Conservation (phyloP, 1,140 invertebrate genomes). For the Eumaeus atala region DNA sequence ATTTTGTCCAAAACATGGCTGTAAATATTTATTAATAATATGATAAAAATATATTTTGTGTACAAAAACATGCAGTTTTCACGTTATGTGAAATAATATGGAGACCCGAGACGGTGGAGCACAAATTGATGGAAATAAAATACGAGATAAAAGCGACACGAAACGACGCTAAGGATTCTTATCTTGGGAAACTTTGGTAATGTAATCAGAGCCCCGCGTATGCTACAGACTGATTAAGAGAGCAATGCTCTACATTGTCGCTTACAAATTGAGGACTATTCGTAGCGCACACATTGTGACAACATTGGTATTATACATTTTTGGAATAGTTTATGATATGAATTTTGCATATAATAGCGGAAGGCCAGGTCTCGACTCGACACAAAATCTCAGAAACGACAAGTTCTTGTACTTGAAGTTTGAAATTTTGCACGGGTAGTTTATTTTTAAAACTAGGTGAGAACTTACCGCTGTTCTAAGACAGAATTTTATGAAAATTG, state of each 20-base stretch:
- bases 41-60: not conserved
- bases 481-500: too few species aligned
- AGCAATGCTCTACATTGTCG: conserved; percentile 4
- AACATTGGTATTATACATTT: too few species aligned
- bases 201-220: conserved; percentile 5
- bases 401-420: too few species aligned
- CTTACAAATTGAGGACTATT: conserved; percentile 7
- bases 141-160: conserved; percentile 11
- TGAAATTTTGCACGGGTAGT: too few species aligned
- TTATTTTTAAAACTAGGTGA: too few species aligned
- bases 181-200: conserved; percentile 11
- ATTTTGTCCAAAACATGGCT: not conserved
- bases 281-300: too few species aligned
- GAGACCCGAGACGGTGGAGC: conserved; percentile 1
- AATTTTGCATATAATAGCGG: too few species aligned
- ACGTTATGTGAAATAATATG: conserved; percentile 2
- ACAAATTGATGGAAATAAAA: conserved; percentile 9
- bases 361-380: too few species aligned
- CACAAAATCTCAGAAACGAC: too few species aligned
- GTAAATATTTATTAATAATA: conserved; percentile 9
- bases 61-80: not conserved
- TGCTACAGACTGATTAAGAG: conserved; percentile 8
- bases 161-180: conserved; percentile 10
- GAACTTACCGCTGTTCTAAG: too few species aligned
- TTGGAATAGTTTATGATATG: too few species aligned